Percentiles rank a stretch among this genome's conserved stretches.
These are phyloP conservation scores for Bubo bubo DNA, from an alignment of 2,113 vertebrate genomes.

Conservation along the genomic window DNA sequence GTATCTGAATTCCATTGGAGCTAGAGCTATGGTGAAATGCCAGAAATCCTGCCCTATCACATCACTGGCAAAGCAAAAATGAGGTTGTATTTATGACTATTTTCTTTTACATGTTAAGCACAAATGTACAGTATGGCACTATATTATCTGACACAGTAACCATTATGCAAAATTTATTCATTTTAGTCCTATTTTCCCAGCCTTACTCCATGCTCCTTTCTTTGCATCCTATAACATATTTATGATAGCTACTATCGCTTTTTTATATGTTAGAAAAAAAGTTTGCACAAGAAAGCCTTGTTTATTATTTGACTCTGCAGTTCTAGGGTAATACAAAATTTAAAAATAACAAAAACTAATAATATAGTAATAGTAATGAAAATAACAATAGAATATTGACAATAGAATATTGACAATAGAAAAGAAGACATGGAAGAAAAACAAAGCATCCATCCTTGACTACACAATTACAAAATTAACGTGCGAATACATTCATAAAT, in stretches of 20 bases:
- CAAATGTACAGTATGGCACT: neutral
- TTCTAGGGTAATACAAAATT: neutral
- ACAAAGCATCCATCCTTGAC: neutral
- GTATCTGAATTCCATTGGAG: neutral
- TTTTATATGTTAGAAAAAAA: neutral
- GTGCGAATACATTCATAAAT: constrained; percentile 42
- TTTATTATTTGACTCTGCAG: neutral
- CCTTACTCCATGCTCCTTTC: neutral
- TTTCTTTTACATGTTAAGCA: neutral
- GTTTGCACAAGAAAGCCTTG: neutral
- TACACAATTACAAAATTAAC: constrained; percentile 34
- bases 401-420: neutral
- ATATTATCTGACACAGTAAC: neutral
- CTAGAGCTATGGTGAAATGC: neutral
- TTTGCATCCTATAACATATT: neutral
- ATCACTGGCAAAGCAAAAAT: neutral
- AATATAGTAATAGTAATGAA: constrained; percentile 18
- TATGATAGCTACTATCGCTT: neutral
- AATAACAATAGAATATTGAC: constrained; percentile 12
- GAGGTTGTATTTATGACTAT: neutral
- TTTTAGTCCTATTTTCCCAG: neutral
- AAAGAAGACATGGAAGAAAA: neutral
- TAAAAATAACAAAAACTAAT: neutral
- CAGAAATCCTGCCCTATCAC: neutral
- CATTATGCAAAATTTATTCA: neutral